Conservation (phyloP, 1,140 invertebrate species). For the Platyscapa corneri region DNA sequence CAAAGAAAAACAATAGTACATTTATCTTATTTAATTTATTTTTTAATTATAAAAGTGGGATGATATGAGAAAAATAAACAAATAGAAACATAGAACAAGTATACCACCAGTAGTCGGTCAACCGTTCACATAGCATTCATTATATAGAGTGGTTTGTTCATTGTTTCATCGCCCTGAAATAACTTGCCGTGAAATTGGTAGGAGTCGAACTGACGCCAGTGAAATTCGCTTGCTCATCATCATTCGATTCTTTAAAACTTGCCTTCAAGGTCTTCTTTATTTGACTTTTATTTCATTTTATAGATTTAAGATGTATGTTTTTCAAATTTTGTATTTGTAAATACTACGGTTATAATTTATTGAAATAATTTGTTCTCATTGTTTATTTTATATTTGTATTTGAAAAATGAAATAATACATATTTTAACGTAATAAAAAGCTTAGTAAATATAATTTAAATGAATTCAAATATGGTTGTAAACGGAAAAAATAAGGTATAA, state of each 20-base stretch:
- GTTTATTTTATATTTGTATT: not conserved
- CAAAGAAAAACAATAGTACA: not conserved
- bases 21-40: not conserved
- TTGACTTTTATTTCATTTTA: conserved; percentile 2
- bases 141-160: conserved; percentile 61
- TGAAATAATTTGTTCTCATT: not conserved
- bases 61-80: conserved; percentile 9
- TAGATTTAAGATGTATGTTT: not conserved
- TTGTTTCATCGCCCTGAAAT: conserved; percentile 70
- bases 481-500: no score
- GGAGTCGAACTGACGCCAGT: conserved; percentile 67
- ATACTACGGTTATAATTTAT: not conserved
- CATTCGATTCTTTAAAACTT: conserved; percentile 40
- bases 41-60: not conserved
- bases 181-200: conserved; percentile 73
- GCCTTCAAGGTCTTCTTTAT: conserved; percentile 8
- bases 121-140: conserved; percentile 17
- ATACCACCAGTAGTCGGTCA: not conserved
- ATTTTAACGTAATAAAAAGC: no score
- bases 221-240: conserved; percentile 66
- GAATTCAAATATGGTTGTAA: no score
- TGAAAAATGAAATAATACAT: not conserved
- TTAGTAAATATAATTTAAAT: no score
- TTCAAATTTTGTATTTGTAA: not conserved
- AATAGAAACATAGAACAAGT: conserved; percentile 2